Base-by-base conservation (phyloP, 2,113 vertebrate species). In the Arizona elegans region DNA sequence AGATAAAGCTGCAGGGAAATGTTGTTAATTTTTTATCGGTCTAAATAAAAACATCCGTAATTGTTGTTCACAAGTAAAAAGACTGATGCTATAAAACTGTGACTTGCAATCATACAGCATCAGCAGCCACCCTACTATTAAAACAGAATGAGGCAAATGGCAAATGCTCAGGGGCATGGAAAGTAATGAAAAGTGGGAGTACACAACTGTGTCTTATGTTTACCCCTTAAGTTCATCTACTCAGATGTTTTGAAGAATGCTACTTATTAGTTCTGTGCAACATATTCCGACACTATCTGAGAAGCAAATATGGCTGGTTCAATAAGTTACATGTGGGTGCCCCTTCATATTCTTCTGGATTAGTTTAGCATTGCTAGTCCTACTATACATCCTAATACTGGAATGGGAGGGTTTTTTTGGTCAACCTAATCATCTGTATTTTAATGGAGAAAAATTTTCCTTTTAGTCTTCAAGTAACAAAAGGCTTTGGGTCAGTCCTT, bases 11-110 rank as follows among this genome's bases (percentile, higher is more conserved):
- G 91, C 94, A 95, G 93, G 94, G 92, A 95, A 95, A 93, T 89
- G 92, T 97, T 95, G 75, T 94, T 96, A 95, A 95, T 94, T 96
- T 96, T 96, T 96, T 95, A 81, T 81, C 3, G 1, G 33, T 81
- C 17, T 81, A 81, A 81, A 81, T 43, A 33, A 81, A 81, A 81
- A 38, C 17, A 43, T 81, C 33, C 8, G 3, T 81, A 81, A 81
- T 21, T 43, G 8, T 81, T 38, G 8, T 43, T 43, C 33, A 81
- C 33, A 81, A 81, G 33, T 43, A 43, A 88, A 47, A 55, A 33
- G n/a, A 38, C n/a, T 56, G 33, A 38, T 58, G 17, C n/a, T 89
- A n/a, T 58, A 58, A 89, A 89, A 54, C 33, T 81, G 75, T 81
- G 75, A 81, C 33, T 81, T 81, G n/a, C 33, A 81, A 21, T 81